Conservation (phyloP, 2,797 vertebrate genomes). For the Sebastes kiyomatsui region DNA sequence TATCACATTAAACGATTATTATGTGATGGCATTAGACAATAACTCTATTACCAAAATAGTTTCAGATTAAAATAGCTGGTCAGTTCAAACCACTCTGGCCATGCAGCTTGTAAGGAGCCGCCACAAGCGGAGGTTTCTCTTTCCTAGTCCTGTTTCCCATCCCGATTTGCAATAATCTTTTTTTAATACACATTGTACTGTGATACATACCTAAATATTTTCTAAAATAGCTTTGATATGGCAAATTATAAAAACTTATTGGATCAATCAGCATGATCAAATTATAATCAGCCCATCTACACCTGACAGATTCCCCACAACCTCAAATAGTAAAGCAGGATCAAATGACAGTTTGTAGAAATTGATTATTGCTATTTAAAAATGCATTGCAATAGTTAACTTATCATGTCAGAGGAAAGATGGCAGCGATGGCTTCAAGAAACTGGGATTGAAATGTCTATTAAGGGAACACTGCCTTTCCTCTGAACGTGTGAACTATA, state of each 20-base stretch:
- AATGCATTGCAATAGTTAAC: constrained; percentile 88
- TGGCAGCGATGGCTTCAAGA: constrained; percentile 86
- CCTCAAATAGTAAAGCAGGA: constrained; percentile 85
- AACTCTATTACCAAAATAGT: not conserved
- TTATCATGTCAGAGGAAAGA: constrained; percentile 86
- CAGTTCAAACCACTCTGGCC: not conserved
- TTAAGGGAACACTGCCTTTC: constrained; percentile 87
- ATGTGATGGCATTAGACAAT: not conserved
- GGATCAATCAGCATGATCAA: constrained; percentile 42
- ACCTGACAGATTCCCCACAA: constrained; percentile 41
- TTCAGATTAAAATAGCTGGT: not conserved
- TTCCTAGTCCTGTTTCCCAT: not conserved
- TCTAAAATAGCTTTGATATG: not conserved
- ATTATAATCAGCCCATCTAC: constrained; percentile 33
- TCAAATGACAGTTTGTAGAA: constrained; percentile 89
- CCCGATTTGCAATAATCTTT: not conserved
- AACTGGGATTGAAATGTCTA: constrained; percentile 90
- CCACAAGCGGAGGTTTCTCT: not conserved
- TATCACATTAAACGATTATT: not conserved
- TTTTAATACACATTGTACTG: not conserved
- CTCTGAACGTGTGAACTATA: constrained; percentile 88
- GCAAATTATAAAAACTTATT: not conserved
- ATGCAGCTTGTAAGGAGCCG: not conserved
- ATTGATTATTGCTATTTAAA: constrained; percentile 87
- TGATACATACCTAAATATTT: not conserved